A percentile compares a stretch with the other conserved stretches of the same genome.
Conservation (phyloP, 2,888 invertebrate genomes). For the Lasioglossum calceatum region DNA sequence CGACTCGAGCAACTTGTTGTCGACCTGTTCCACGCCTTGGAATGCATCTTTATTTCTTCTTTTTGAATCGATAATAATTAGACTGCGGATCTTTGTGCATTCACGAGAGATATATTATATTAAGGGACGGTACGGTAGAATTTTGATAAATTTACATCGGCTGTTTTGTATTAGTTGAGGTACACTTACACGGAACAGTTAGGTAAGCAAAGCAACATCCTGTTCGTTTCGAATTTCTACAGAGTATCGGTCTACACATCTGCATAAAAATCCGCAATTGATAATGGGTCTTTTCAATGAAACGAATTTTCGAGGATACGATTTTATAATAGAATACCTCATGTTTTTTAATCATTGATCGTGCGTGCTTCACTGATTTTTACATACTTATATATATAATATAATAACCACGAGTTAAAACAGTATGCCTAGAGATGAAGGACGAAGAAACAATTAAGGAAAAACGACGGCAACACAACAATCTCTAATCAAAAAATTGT, state of each 20-base stretch:
- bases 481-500: constrained; percentile 45
- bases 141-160: not conserved
- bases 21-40: constrained; percentile 47
- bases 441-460: not conserved
- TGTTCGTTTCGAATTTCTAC: not conserved
- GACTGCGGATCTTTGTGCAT: constrained; percentile 1
- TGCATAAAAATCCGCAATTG: constrained; percentile 13
- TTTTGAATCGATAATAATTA: constrained; percentile 27
- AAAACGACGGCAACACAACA: constrained; percentile 4
- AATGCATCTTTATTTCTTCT: constrained; percentile 34
- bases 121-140: not conserved
- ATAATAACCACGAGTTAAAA: constrained; percentile 29
- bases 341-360: constrained; percentile 47
- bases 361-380: constrained; percentile 53
- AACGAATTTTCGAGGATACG: constrained; percentile 25
- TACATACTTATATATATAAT: constrained; percentile 32
- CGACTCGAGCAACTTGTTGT: constrained; percentile 66
- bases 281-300: constrained; percentile 8
- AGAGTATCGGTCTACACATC: not conserved
- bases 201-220: not conserved
- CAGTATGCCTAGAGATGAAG: constrained; percentile 28
- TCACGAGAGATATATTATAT: not conserved
- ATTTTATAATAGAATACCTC: constrained; percentile 28
- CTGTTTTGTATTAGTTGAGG: not conserved
- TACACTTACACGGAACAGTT: not conserved